Evolutionary conservation across 2,797 vertebrate genomes (phyloP).

Genomic region (Cichlasoma orientale): DNA sequence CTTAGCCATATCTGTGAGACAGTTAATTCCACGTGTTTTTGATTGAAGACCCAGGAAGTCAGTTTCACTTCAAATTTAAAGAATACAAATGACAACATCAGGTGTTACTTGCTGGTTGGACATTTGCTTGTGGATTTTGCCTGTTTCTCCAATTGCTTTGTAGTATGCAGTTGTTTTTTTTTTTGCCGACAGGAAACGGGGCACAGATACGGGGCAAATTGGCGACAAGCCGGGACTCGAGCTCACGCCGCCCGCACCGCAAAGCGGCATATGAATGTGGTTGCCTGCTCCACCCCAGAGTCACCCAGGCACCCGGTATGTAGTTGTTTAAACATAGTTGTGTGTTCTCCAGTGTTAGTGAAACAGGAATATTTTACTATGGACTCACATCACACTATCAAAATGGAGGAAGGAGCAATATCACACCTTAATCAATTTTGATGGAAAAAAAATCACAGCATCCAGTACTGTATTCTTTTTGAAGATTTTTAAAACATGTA

Average conservation of each 20-base stretch:
- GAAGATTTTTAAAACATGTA: not conserved
- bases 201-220: too few relatives aligned
- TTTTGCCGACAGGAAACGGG: too few relatives aligned
- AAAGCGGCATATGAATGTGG: too few relatives aligned
- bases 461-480: too few relatives aligned
- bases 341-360: not conserved
- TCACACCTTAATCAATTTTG: not conserved
- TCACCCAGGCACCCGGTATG: too few relatives aligned
- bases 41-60: not conserved
- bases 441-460: not conserved
- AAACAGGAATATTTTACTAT: not conserved
- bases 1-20: too few relatives aligned
- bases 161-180: too few relatives aligned
- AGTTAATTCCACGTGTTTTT: not conserved
- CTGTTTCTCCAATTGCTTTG: not conserved
- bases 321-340: conserved; percentile 23
- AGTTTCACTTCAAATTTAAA: not conserved
- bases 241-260: too few relatives aligned
- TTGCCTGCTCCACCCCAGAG: too few relatives aligned
- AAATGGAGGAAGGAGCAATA: not conserved
- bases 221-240: too few relatives aligned
- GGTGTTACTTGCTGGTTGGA: not conserved
- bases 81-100: not conserved
- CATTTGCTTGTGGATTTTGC: conserved; percentile 10
- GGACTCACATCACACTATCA: not conserved